Base-by-base conservation (phyloP, 1,140 invertebrate genomes). In the Schlechtendalia chinensis region DNA sequence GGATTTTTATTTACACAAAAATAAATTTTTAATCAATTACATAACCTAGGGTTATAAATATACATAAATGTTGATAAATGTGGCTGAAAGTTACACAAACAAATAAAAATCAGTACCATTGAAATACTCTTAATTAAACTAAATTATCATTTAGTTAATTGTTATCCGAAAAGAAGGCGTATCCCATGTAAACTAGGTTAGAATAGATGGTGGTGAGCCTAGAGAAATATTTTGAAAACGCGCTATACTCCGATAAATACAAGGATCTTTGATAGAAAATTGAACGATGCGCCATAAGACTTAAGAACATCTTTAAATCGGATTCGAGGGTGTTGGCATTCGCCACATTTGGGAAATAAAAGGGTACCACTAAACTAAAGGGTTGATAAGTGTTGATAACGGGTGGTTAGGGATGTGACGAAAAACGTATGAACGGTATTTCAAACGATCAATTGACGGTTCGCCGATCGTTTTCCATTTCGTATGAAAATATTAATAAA, bases 361-460 rank as follows among this genome's bases (percentile, higher is more conserved):
- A 45, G 74, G 74, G 56, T 61, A 39, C 32, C 74, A 22, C 22
- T 19, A 45, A 24, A 77, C 22, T 19, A 45, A 24, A 77, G 74
- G 74, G 74, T 59, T 77, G 74, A 77, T 77, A 77, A 77, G 56
- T 77, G 29, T 77, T 77, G 74, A 77, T 77, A 77, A 77, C 74
- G 56, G 32, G 8, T 16, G 22, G 16, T 29, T 14, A 50, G 11
- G 67, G 67, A 24, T 17, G 5, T 2, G 8, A 50, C n/a, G 67
- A 50, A 5, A n/a, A 47, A 69, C 16, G 22, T 47, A 67, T 11
- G 12, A 11, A 69, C 39, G 8, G 17, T 4, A n/a, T 14, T 1
- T 50, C 22, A 1, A 27, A 14, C 22, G 5, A 24, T 27, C 8
- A 5, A 5, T 50, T 29, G 50, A 69, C 1, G 14, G 0, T 27